Evolutionary conservation across 2,113 vertebrate species (phyloP).

Genomic region (Muntiacus muntjak): DNA sequence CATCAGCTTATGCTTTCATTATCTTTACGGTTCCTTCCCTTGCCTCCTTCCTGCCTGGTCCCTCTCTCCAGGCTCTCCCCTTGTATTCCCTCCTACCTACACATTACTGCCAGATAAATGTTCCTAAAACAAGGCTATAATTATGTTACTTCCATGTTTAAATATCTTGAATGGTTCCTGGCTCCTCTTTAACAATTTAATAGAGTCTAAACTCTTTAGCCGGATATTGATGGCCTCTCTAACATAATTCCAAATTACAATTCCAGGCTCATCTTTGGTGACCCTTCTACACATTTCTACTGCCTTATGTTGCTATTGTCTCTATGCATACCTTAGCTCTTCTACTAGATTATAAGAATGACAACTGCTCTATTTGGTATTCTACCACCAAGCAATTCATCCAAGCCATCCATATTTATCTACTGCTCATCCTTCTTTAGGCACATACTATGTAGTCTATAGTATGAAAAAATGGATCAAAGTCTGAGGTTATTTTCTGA

Average conservation of each 20-base stretch:
- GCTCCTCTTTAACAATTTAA: slow-evolving; percentile 34
- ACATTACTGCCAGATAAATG: neutral
- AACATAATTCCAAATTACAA: slow-evolving; percentile 12
- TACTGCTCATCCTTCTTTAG: neutral
- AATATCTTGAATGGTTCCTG: slow-evolving; percentile 7
- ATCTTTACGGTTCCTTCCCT: neutral
- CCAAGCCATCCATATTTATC: neutral
- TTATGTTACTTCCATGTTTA: slow-evolving; percentile 12
- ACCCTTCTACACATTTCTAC: neutral
- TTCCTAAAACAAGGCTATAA: neutral
- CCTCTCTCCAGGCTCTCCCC: neutral
- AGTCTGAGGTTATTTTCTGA: neutral
- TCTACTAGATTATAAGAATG: neutral
- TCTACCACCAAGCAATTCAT: neutral
- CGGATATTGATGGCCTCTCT: neutral
- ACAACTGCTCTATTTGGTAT: neutral
- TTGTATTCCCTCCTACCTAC: neutral
- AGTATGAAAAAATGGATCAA: neutral
- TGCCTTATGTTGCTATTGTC: neutral
- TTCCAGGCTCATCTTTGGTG: neutral
- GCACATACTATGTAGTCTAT: neutral
- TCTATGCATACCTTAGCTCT: neutral
- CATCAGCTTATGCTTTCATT: neutral
- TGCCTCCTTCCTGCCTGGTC: neutral
- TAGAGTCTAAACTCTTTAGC: neutral